Evolutionary conservation across 2,113 vertebrate species (phyloP), one percentile per base, ranked within the genome.

Genomic region (Pipra filicauda): DNA sequence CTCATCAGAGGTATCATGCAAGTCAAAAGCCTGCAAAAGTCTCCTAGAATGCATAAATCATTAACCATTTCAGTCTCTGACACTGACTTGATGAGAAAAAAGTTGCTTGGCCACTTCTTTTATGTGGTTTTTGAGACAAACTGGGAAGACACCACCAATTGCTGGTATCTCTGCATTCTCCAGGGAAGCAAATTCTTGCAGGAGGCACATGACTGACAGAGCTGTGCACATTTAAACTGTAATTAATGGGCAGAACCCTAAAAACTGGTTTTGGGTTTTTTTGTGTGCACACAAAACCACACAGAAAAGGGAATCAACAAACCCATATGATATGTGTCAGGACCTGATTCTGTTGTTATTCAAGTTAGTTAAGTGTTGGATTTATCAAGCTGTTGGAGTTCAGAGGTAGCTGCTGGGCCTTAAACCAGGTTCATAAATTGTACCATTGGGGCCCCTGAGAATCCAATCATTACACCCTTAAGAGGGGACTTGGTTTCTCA

Each of bases 121-220:
- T 13, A 9, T 3, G 8, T 16, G 4, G 35, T 14, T 48, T 89
- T 88, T 39, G 41, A 58, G 30, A 33, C 3, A 15, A 55, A 43
- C 23, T 17, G 20, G 19, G 44, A 78, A 83, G 30, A 28, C 2
- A 27, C 1, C 1, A 9, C 41, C 8, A 35, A 2, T 1, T 52
- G 9, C 12, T 66, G 24, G 5, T 30, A 23, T 48, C 37, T 75
- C 31, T 67, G 20, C 15, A 13, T 39, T 20, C 59, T 85, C 46
- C 37, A 49, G 21, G 58, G 3, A 76, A 79, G 16, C 3, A 64
- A 6, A 71, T 66, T 81, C 57, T 61, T 73, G 13, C 18, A 77
- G 49, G 20, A 83, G 17, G 9, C 26, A 22, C 19, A 10, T 9
- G 15, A 31, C 44, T 57, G 44, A 35, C 21, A 65, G 57, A 75